Evolutionary conservation across 2,113 vertebrate species (phyloP).

Genomic region (Tinamus guttatus): DNA sequence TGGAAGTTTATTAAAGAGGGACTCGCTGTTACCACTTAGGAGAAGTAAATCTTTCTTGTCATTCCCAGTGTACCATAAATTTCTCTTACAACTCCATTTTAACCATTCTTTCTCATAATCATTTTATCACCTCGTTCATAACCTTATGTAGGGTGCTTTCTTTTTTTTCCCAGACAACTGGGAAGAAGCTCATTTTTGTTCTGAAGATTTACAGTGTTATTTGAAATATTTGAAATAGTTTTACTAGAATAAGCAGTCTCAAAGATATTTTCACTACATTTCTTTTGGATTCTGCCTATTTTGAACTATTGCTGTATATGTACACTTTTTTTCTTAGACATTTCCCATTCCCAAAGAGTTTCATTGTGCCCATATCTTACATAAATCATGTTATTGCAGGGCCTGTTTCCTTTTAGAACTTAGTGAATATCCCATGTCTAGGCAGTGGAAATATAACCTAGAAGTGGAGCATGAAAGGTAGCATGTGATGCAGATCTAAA

Average conservation of each 20-base stretch:
- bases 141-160: neutral
- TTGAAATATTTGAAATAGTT: neutral
- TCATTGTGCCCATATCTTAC: rapidly evolving
- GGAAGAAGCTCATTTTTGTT: neutral
- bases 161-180: neutral
- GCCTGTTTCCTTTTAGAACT: neutral
- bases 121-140: neutral
- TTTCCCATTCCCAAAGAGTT: neutral
- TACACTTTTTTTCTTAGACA: neutral
- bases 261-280: neutral
- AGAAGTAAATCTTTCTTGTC: neutral
- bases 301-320: neutral
- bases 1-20: neutral
- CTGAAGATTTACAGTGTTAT: neutral
- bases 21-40: neutral
- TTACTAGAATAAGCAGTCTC: neutral
- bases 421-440: neutral
- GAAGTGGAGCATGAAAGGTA: neutral
- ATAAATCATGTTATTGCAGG: neutral
- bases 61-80: neutral
- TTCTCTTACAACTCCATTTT: neutral
- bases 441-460: neutral
- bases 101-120: neutral
- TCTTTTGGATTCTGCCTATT: neutral
- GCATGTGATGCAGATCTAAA: neutral